These are phyloP conservation scores for Onychomys arenicola DNA, from an alignment of 2,797 vertebrate genomes.

Conservation along the genomic window DNA sequence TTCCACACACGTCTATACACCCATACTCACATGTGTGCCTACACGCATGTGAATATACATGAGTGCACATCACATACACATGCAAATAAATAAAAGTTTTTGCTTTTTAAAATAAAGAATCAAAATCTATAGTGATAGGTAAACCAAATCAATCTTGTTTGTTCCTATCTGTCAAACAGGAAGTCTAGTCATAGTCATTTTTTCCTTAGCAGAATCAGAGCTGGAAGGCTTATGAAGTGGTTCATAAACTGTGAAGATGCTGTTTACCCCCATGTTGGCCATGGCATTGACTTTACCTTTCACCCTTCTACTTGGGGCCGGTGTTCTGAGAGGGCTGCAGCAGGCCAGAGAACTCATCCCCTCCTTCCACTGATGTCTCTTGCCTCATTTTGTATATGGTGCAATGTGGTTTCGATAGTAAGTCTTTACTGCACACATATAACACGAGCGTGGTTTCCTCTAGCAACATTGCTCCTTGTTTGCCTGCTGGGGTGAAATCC, in stretches of 20 bases:
- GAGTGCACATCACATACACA: background rate
- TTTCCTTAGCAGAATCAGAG: slow-evolving; percentile 38
- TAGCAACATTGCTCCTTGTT: background rate
- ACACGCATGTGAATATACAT: background rate
- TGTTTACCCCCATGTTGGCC: background rate
- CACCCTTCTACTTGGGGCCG: background rate
- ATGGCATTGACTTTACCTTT: background rate
- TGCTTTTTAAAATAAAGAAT: background rate
- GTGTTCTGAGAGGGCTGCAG: background rate
- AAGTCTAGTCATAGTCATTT: background rate
- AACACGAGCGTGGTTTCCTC: slow-evolving; percentile 19
- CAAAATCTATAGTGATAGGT: background rate
- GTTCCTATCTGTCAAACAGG: background rate
- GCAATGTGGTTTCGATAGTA: background rate
- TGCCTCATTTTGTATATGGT: background rate
- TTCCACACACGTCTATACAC: background rate
- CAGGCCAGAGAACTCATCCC: background rate
- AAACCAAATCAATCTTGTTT: slow-evolving; percentile 23
- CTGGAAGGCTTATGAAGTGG: background rate
- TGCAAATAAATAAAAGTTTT: background rate
- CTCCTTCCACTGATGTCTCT: background rate
- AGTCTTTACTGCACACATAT: slow-evolving; percentile 28
- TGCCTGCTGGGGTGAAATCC: slow-evolving; percentile 40
- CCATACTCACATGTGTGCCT: background rate
- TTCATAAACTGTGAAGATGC: background rate